Base-by-base conservation (phyloP, 2,888 invertebrate species). In the Uloborus plumipes region DNA sequence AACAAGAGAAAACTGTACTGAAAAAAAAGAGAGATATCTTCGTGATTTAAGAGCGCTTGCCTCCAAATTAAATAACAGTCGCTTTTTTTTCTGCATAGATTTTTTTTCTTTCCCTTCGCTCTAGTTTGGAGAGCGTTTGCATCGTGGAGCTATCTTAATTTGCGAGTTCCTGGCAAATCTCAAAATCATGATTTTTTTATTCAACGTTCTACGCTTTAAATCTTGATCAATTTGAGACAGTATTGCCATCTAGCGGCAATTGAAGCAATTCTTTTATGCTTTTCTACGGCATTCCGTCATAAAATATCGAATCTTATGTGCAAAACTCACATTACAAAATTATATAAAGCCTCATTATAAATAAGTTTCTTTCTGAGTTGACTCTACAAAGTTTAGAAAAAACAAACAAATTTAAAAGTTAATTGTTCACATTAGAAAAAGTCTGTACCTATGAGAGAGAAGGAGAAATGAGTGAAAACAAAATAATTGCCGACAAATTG, bases 141-240 rank as follows among this genome's bases (percentile, higher is more conserved):
- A 71, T 71, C 49, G 47, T 39, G 51, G 79, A 72, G 80, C 74
- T 81, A 74, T 74, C 80, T 70, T 81, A 81, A 81, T 74, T 80
- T 73, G 67, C 20, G 13, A 67, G 67, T 59, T 70, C 31, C 80
- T 81, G 80, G 64, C 58, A 69, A 81, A 81, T 81, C 74, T 81
- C 80, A 81, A 81, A 80, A 74, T 70, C 73, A 81, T 81, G 80
- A 81, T 81, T 74, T 58, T 66, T 81, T 51, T 18, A 14, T 47
- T 18, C 26, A 11, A 15, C 18, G 2, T 58, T 26, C 55, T 22
- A 39, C 55, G 47, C 20, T n/a, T 50, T 11, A 49, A 55, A 39
- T 39, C 50, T n/a, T 15, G 50, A 58, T 20, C 47, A 20, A 1
- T 39, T 39, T 9, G 39, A 7, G 39, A 2, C 39, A 39, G 58